Conservation (phyloP, 2,113 vertebrate genomes). For the Bostrychus sinensis region DNA sequence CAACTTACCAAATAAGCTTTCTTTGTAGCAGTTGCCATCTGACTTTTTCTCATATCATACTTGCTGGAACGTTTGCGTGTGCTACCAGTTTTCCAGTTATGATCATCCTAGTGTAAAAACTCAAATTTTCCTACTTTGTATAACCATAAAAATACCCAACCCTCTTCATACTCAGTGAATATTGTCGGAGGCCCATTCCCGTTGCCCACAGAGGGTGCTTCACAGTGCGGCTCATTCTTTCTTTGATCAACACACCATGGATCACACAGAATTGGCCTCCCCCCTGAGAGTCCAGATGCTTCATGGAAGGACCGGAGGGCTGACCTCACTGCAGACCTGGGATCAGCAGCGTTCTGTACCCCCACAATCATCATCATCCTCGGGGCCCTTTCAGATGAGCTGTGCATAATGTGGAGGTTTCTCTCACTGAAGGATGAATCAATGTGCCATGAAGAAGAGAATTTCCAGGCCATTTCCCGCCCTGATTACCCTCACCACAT, state of each 20-base stretch:
- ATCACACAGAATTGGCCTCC: conserved; percentile 44
- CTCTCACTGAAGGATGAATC: conserved; percentile 83
- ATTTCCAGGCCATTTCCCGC: conserved; percentile 84
- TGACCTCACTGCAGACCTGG: conserved; percentile 67
- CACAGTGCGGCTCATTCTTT: background rate
- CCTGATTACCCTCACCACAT: conserved; percentile 81
- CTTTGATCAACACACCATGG: conserved; percentile 50
- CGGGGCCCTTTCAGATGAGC: conserved; percentile 72
- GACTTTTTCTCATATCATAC: no score
- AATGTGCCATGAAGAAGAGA: conserved; percentile 85
- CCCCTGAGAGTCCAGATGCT: conserved; percentile 51
- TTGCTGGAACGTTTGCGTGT: no score
- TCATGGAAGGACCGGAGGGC: conserved; percentile 46
- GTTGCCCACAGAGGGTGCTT: conserved; percentile 5
- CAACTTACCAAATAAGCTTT: no score
- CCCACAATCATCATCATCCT: conserved; percentile 56
- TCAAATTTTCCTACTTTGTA: no score
- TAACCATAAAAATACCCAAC: no score
- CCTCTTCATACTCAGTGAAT: no score
- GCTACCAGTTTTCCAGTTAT: no score
- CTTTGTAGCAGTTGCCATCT: no score
- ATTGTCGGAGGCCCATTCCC: background rate
- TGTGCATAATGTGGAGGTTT: conserved; percentile 79
- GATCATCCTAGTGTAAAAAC: no score
- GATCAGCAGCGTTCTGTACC: conserved; percentile 53